Evolutionary conservation across 2,113 vertebrate genomes (phyloP).

Genomic region (Myotis brandtii): DNA sequence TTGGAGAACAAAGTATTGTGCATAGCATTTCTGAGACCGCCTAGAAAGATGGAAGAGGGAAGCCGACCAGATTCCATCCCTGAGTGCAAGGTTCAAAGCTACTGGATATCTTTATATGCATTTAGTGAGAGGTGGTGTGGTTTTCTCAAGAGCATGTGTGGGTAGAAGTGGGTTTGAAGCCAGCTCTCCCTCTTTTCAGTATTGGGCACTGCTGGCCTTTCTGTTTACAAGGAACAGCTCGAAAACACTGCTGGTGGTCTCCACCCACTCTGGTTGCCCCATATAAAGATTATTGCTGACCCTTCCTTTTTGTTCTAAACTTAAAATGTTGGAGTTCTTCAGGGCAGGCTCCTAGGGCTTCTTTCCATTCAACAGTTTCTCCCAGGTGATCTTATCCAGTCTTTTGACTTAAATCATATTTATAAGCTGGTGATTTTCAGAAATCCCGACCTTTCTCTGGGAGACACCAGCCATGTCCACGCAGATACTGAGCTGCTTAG

Average conservation of each 20-base stretch:
- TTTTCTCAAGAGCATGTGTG: not conserved
- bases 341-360: not conserved
- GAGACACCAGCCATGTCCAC: not conserved
- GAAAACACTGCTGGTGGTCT: not conserved
- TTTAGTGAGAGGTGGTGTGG: not conserved
- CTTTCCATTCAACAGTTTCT: not conserved
- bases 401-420: not conserved
- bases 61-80: not conserved
- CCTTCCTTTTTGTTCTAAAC: not conserved
- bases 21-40: not conserved
- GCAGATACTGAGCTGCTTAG: not conserved
- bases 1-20: not conserved
- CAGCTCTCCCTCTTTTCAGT: not conserved
- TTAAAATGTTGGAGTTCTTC: not conserved
- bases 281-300: not conserved
- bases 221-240: not conserved
- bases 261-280: not conserved
- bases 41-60: conserved; percentile 4
- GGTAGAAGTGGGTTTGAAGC: not conserved
- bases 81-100: not conserved
- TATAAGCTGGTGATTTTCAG: not conserved
- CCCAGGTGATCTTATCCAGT: not conserved
- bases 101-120: not conserved
- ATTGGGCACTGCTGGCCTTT: not conserved
- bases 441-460: not conserved